Evolutionary conservation across 1,140 invertebrate genomes (phyloP).

Genomic region (Zaprionus gabonicus): DNA sequence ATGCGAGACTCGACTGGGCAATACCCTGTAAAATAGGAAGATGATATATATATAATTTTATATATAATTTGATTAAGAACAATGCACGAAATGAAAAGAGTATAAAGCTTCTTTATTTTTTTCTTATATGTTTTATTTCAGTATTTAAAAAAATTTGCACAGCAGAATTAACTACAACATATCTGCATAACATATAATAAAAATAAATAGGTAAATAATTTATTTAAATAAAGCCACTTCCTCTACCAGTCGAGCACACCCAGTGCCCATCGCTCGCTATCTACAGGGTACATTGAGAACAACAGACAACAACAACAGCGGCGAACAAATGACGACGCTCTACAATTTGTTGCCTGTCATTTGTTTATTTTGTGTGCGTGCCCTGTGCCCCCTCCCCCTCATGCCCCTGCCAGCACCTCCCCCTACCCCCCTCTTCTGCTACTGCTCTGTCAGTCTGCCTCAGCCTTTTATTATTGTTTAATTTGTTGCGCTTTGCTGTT

Average conservation of each 20-base stretch:
- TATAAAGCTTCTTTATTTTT: too few species aligned
- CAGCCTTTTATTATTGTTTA: slow-evolving; percentile 59
- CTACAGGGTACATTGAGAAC: slow-evolving; percentile 26
- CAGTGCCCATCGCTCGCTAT: background rate
- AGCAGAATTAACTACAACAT: too few species aligned
- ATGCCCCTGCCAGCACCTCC: background rate
- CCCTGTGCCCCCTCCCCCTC: background rate
- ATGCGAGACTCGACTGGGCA: background rate
- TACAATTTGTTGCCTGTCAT: slow-evolving; percentile 77
- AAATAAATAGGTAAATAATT: too few species aligned
- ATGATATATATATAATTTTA: too few species aligned
- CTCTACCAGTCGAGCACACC: background rate
- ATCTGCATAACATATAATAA: too few species aligned
- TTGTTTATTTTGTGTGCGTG: slow-evolving; percentile 65
- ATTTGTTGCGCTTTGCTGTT: slow-evolving; percentile 60
- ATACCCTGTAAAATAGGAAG: slow-evolving; percentile 15
- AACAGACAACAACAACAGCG: slow-evolving; percentile 35
- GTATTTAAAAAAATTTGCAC: too few species aligned
- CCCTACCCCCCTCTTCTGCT: too few species aligned
- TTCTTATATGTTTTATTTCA: too few species aligned
- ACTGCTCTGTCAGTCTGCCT: slow-evolving; percentile 16
- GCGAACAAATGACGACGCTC: slow-evolving; percentile 62
- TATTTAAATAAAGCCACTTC: too few species aligned
- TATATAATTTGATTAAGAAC: too few species aligned
- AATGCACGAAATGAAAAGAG: too few species aligned